Base-by-base conservation (phyloP, 1,140 invertebrate genomes). In the Cephus cinctus region DNA sequence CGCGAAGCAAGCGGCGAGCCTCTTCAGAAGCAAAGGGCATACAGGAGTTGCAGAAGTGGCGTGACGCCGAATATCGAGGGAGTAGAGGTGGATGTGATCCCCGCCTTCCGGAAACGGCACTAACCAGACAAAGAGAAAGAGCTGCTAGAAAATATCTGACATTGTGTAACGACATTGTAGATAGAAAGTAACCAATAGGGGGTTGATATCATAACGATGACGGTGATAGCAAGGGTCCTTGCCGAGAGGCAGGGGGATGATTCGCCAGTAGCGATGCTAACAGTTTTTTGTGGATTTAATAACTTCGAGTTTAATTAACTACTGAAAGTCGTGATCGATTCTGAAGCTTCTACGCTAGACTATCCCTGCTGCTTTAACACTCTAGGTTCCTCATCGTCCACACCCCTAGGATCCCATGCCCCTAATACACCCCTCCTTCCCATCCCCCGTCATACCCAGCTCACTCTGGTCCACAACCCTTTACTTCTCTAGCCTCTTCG, bases 251-350 rank as follows among this genome's bases (percentile, higher is more conserved):
- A 3, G 21, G 38, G 31, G 44, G 31, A 47, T 39, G 25, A 39
- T 27, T n/a, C n/a, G n/a, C n/a, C n/a, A 38, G 20, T 16, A 20
- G 22, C 19, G 15, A 63, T 63, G 57, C 39, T 62, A 57, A 48
- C 43, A 62, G 54, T 67, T 67, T 64, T n/a, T 71, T 65, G 59
- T 59, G 61, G 59, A 73, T 70, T 71, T 73, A 69, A 73, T 71
- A 73, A 74, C 64, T 69, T 59, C 40, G 60, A 69, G 67, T 70
- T 68, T 71, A 74, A 71, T 73, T 73, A 73, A 71, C 70, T 69
- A 56, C 59, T 61, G 59, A 61, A 65, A 67, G 64, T 67, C 57
- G 51, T 63, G 67, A 73, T 72, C 67, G 64, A 71, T 71, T 70
- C 60, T 59, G n/a, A n/a, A n/a, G n/a, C n/a, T n/a, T n/a, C n/a